Conservation (phyloP, 2,888 invertebrate genomes). For the Hydropsyche betteni region DNA sequence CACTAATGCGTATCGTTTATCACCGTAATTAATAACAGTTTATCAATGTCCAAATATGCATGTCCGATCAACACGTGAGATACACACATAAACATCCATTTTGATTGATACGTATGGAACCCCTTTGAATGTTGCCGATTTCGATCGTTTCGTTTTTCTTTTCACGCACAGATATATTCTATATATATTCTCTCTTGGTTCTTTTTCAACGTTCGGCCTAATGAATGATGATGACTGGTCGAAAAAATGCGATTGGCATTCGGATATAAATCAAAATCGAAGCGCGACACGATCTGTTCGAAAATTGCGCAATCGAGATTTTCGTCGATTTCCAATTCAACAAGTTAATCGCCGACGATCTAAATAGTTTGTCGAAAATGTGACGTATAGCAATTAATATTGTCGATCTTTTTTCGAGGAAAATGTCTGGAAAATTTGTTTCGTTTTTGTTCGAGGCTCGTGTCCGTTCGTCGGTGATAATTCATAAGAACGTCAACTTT, state of each 20-base stretch:
- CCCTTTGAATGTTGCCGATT: constrained; percentile 38
- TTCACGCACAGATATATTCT: neutral
- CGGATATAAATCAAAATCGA: constrained; percentile 28
- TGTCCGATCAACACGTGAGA: constrained; percentile 38
- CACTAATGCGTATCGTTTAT: constrained; percentile 40
- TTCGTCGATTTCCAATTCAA: no score
- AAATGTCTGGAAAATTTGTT: no score
- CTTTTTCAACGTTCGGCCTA: constrained; percentile 10
- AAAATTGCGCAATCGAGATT: no score
- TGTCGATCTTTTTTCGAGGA: no score
- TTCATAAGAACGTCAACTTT: neutral
- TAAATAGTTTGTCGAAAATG: no score
- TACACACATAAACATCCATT: constrained; percentile 19
- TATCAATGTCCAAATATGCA: constrained; percentile 42
- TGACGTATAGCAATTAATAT: no score
- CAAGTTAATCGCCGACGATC: no score
- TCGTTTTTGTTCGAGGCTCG: neutral
- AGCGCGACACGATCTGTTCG: constrained; percentile 8
- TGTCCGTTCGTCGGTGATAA: constrained; percentile 9
- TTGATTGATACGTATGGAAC: constrained; percentile 38
- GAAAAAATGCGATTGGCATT: constrained; percentile 9
- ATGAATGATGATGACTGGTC: constrained; percentile 27
- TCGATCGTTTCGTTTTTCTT: neutral
- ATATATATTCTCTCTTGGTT: constrained; percentile 2
- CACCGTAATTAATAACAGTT: constrained; percentile 45